Base-by-base conservation (phyloP, 2,888 invertebrate species). In the Drosophila prolongata region DNA sequence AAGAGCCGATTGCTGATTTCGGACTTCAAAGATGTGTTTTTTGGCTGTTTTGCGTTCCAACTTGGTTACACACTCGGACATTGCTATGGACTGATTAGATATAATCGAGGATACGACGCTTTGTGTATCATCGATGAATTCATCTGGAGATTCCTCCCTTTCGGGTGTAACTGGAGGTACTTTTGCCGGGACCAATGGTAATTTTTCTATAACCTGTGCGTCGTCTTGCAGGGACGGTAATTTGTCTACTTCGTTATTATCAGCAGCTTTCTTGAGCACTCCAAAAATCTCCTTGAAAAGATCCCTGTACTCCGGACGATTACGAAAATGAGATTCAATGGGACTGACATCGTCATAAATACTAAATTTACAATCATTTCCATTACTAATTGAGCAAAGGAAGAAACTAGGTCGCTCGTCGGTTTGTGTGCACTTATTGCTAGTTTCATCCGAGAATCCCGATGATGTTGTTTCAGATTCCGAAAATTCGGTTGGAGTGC, bases 401-500 rank as follows among this genome's bases (percentile, higher is more conserved):
- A 97, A 96, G 14, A 96, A 96, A n/a, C 96, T 97, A 0, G 95
- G 95, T 11, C 95, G 93, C 71, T 94, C 94, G 73, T 97, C 97
- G 0, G 97, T 97, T 90, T 97, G 97, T 5, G 97, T 97, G 2
- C 94, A 94, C 90, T 96, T 97, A 91, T 96, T 96, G 91, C 95
- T 95, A 1, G 96, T 96, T 91, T 97, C 97, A 88, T 97, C 97
- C 0, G 95, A 95, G 90, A 96, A 97, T 10, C 96, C 96, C 0
- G 97, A 97, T 14, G 96, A 96, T 24, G 96, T 96, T 0, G 97
- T 97, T 91, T 97, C 97, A 1, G 96, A 95, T 91, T 97, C 97
- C 1, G 96, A 97, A 88, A 96, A 96, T 91, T 96, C 97, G 0
- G 95, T 95, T 1, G 96, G 96, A 1, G 96, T 96, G 76, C 95